phyloP scores from a whole-genome alignment of 2,797 vertebrate species.

The Petrocephalus schoutedeni region DNA sequence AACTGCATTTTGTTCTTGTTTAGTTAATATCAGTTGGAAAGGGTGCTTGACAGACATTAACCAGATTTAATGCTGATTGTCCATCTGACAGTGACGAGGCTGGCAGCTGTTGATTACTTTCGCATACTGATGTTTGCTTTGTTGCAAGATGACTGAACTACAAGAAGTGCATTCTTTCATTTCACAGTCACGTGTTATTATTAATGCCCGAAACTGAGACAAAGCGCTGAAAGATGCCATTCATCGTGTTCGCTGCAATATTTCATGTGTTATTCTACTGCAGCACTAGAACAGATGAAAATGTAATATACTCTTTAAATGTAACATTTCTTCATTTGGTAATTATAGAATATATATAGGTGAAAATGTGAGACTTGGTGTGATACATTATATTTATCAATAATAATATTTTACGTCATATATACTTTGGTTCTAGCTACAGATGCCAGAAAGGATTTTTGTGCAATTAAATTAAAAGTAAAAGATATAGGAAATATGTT shows the following conservation, averaged over 20 bases:
- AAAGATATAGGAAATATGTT: constrained; percentile 39
- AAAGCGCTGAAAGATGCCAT: neutral
- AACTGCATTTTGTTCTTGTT: neutral
- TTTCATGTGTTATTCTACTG: neutral
- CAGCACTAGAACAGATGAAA: neutral
- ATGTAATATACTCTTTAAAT: neutral
- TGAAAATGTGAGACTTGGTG: neutral
- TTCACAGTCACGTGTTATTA: neutral
- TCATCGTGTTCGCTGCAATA: neutral
- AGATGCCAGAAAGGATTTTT: constrained; percentile 35
- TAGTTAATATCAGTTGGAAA: neutral
- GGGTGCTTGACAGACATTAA: neutral
- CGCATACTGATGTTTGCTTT: constrained; percentile 10
- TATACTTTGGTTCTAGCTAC: constrained; percentile 31
- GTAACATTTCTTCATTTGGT: neutral
- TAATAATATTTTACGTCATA: constrained; percentile 11
- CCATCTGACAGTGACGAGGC: neutral
- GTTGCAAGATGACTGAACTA: neutral
- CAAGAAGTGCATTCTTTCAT: neutral
- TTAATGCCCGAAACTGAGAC: neutral
- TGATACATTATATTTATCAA: constrained; percentile 25
- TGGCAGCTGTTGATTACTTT: neutral
- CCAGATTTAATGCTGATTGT: constrained; percentile 5
- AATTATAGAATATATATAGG: neutral
- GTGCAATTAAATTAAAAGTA: constrained; percentile 41